phyloP scores from a whole-genome alignment of 2,888 invertebrate genomes.

The Mythimna albipuncta region DNA sequence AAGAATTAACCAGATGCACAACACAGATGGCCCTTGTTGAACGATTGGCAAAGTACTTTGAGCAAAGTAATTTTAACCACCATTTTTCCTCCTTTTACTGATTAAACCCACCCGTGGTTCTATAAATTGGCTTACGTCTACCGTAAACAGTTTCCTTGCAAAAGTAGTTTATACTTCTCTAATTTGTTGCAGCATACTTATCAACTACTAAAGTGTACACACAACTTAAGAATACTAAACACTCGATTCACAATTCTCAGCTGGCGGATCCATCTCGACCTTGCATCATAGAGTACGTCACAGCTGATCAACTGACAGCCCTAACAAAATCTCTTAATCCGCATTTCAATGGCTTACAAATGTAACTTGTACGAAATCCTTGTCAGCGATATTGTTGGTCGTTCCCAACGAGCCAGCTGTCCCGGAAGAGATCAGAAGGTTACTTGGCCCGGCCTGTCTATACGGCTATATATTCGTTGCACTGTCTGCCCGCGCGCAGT shows the following conservation, averaged over 20 bases:
- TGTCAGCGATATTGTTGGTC: conserved; percentile 46
- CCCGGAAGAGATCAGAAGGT: conserved; percentile 87
- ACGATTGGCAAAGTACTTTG: no score
- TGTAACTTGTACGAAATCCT: conserved; percentile 48
- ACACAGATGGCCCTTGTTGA: no score
- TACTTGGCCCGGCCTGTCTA: conserved; percentile 63
- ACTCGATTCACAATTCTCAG: not conserved
- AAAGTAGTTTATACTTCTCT: not conserved
- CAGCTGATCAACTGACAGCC: conserved; percentile 37
- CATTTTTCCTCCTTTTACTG: no score
- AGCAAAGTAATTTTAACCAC: no score
- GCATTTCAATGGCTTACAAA: conserved; percentile 26
- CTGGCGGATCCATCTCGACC: not conserved
- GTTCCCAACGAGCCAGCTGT: conserved; percentile 63
- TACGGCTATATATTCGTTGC: conserved; percentile 80
- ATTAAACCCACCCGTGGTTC: no score
- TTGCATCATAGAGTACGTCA: not conserved
- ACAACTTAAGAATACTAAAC: not conserved
- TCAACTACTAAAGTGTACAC: not conserved
- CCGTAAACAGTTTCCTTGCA: not conserved
- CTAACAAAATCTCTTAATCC: conserved; percentile 43
- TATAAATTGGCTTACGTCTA: no score
- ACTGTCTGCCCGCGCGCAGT: conserved; percentile 82
- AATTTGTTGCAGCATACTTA: not conserved
- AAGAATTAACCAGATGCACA: no score